Base-by-base conservation (phyloP, 2,888 invertebrate species). In the Drosophila barbarae region DNA sequence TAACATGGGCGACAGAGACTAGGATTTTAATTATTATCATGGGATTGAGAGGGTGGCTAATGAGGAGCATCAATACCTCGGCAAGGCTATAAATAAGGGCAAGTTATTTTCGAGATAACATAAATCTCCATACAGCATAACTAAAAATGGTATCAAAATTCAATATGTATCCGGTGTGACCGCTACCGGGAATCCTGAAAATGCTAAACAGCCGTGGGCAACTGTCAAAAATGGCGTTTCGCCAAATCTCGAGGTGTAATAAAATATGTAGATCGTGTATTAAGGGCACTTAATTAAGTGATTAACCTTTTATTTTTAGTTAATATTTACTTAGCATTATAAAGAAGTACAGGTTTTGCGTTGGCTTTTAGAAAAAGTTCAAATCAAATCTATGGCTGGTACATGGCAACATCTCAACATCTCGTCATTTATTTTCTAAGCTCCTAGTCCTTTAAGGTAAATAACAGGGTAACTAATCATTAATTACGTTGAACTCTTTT, bases 71-170 rank as follows among this genome's bases (percentile, higher is more conserved):
- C 2, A 18, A 18, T 13, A 28, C 8, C 28, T 30, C 1, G 3
- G 18, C 6, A n/a, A 2, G 18, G 18, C 41, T 63, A 63, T 42
- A 41, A 47, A 47, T 41, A 65, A 23, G 13, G 12, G 15, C 21
- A 26, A 23, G 65, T 49, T 41, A 42, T 55, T 65, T 65, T 42
- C 35, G 30, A 60, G 34, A 35, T 61, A 68, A 57, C 67, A 66
- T 58, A 66, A 69, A 73, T 71, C 61, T 50, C 10, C 30, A 41
- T 59, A 46, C 63, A 78, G 69, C 68, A 77, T 74, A 73, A 65
- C 81, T 77, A 77, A 80, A 79, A 80, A 67, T 83, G 83, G 72
- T 74, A 80, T 68, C 64, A 80, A 83, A 80, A 82, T 77, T 78
- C 74, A 71, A 73, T 79, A 59, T 49, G 39, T 32, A 23, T 26